Percentiles rank a stretch among this genome's conserved stretches.
phyloP scores from a whole-genome alignment of 1,140 invertebrate species.

The Drosophila aff. region DNA sequence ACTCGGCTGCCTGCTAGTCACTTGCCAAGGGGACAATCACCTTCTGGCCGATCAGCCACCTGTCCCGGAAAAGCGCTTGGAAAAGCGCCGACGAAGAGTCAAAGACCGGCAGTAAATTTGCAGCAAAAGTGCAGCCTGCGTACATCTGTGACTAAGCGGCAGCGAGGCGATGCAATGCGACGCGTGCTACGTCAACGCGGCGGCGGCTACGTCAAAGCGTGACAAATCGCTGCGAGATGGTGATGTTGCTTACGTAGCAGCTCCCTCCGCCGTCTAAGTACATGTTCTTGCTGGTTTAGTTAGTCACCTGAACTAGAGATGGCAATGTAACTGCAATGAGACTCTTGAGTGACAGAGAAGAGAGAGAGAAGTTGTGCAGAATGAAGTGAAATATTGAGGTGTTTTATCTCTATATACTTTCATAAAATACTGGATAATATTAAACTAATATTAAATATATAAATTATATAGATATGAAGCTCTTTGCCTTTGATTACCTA shows the following conservation, averaged over 20 bases:
- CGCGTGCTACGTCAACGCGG: slow-evolving; percentile 46
- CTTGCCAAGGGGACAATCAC: slow-evolving; percentile 60
- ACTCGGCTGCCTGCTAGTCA: slow-evolving; percentile 24
- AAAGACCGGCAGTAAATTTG: slow-evolving; percentile 58
- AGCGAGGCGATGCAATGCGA: slow-evolving; percentile 10
- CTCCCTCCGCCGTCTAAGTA: not conserved
- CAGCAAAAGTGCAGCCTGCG: slow-evolving; percentile 26
- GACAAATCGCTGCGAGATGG: slow-evolving; percentile 64
- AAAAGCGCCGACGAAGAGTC: slow-evolving; percentile 39
- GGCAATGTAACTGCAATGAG: not conserved
- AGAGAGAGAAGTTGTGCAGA: not conserved
- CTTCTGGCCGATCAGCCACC: slow-evolving; percentile 47
- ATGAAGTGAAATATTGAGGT: too few relatives aligned
- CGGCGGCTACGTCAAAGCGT: slow-evolving; percentile 65
- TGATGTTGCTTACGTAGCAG: slow-evolving; percentile 20
- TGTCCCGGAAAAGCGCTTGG: slow-evolving; percentile 47
- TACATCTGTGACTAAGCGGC: slow-evolving; percentile 29
- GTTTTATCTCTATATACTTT: too few relatives aligned
- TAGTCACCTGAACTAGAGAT: slow-evolving; percentile 34
- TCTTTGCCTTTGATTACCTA: too few relatives aligned
- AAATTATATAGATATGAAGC: not conserved
- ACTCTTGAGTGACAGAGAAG: not conserved
- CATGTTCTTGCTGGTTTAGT: slow-evolving; percentile 28
- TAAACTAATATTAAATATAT: not conserved
- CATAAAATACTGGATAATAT: too few relatives aligned